Conservation (phyloP, 1,140 invertebrate genomes). For the Thaumetopoea pityocampa region DNA sequence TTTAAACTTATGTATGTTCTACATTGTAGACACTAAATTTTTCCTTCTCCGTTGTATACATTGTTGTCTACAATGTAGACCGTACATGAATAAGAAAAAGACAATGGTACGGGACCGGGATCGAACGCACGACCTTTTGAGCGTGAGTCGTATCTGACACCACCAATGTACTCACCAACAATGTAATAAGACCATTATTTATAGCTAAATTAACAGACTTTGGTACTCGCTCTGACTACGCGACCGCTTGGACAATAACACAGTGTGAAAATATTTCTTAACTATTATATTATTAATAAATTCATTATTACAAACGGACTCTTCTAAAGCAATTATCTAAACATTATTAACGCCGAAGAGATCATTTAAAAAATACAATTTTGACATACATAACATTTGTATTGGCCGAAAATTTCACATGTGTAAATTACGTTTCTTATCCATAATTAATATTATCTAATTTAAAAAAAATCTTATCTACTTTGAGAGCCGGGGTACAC, state of each 20-base stretch:
- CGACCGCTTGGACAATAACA: conserved; percentile 60
- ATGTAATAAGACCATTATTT: too few relatives aligned
- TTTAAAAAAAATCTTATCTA: conserved; percentile 68
- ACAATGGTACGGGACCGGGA: too few relatives aligned
- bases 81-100: too few relatives aligned
- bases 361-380: conserved; percentile 74
- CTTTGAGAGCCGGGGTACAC: conserved; percentile 73
- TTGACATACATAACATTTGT: conserved; percentile 63
- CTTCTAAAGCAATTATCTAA: conserved; percentile 71
- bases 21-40: too few relatives aligned
- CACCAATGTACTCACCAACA: too few relatives aligned
- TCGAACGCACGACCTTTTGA: too few relatives aligned
- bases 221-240: conserved; percentile 26
- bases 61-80: too few relatives aligned
- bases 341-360: conserved; percentile 59
- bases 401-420: conserved; percentile 64
- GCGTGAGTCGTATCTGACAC: too few relatives aligned
- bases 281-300: conserved; percentile 65
- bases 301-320: conserved; percentile 71
- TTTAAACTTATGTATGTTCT: too few relatives aligned
- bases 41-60: too few relatives aligned
- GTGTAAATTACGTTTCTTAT: conserved; percentile 55
- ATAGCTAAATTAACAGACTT: conserved; percentile 9
- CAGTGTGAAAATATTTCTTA: conserved; percentile 74
- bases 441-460: conserved; percentile 56